Base-by-base conservation (phyloP, 2,113 vertebrate species). In the Salvator merianae region DNA sequence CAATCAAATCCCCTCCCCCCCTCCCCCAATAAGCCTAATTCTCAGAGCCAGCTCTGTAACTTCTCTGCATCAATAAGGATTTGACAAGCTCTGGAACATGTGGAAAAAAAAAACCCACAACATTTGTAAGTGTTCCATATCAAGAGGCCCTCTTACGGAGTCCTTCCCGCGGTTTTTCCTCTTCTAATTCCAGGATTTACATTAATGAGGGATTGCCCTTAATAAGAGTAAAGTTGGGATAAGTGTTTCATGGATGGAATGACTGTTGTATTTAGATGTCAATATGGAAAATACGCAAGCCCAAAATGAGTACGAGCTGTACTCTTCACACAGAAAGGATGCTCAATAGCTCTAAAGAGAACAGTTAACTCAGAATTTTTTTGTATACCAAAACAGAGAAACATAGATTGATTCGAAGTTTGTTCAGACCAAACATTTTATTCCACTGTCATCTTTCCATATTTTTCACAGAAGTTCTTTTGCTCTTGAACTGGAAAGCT, bases 161-260 rank as follows among this genome's bases (percentile, higher is more conserved):
- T 63, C 84, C 68, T 82, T 73, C 65, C 50, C 77, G 77, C 59
- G 70, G 73, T 73, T 84, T 92, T 86, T 82, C 83, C 87, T 73
- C 88, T 92, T 91, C 92, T 94, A 91, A 95, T 94, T 93, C 92
- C 85, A 91, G 87, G 71, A 90, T 94, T 90, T 89, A 79, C 92
- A 88, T 94, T 94, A 94, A 95, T 89, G 94, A 95, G 90, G 80
- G 88, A 94, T 68, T 89, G 88, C 90, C 87, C 85, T 84, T 76
- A 74, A 79, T 80, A 89, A 93, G 91, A 89, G 90, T 93, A 93
- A 93, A 92, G 91, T 89, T 86, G 80, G 79, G 86, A 88, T 91
- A 89, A 84, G 81, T 91, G 84, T 84, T 90, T 94, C 94, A 95
- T 93, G 92, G 92, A 94, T 95, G 92, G 95, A 95, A 93, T 91